Conservation (phyloP, 2,113 vertebrate genomes). For the Apus apus region DNA sequence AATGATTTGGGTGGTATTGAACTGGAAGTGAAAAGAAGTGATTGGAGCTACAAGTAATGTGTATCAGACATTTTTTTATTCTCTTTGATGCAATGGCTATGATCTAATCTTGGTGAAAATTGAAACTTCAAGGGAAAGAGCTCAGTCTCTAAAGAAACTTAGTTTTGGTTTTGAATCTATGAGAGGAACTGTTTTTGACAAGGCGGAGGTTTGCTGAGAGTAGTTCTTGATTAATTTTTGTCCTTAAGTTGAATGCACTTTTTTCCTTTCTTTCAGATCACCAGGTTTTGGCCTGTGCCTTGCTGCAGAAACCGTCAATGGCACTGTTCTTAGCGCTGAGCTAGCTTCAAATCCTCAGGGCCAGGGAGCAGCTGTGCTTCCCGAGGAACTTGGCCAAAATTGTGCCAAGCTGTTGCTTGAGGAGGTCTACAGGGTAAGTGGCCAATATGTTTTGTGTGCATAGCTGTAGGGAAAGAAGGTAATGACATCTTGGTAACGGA, state of each 20-base stretch:
- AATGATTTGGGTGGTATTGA: neutral
- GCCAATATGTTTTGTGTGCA: neutral
- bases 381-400: slow-evolving; percentile 89
- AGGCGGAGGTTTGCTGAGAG: neutral
- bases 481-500: neutral
- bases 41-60: neutral
- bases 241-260: neutral
- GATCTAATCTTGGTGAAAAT: neutral
- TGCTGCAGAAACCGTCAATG: slow-evolving; percentile 90
- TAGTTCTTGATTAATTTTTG: neutral
- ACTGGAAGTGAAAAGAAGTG: neutral
- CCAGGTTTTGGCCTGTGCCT: slow-evolving; percentile 93
- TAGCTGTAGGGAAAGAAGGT: neutral
- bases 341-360: slow-evolving; percentile 90
- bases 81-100: neutral
- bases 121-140: neutral
- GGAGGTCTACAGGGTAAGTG: slow-evolving; percentile 90
- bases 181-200: neutral
- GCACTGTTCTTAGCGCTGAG: slow-evolving; percentile 89
- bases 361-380: slow-evolving; percentile 85
- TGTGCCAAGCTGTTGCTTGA: slow-evolving; percentile 94
- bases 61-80: neutral
- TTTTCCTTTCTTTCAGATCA: slow-evolving; percentile 78
- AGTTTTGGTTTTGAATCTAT: neutral
- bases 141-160: neutral